Conservation (phyloP, 2,797 vertebrate species). For the Hypotaenidia philippensis region DNA sequence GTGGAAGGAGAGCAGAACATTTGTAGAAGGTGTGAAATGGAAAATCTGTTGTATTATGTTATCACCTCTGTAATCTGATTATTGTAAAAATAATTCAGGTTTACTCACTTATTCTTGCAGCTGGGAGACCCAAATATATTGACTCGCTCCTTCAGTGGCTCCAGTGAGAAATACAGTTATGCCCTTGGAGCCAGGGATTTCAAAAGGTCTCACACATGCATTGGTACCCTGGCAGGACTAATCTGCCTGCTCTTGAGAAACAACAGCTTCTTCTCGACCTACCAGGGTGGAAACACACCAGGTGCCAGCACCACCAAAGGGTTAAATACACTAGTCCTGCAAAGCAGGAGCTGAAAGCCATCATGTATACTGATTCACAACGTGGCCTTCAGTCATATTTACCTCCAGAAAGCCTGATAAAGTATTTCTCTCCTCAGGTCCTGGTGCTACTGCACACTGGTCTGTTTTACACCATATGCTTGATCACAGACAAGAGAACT, state of each 20-base stretch:
- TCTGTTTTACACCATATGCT: conserved; percentile 16
- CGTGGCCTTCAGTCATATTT: not conserved
- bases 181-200: conserved; percentile 14
- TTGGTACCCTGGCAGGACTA: not conserved
- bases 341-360: not conserved
- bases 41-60: not conserved
- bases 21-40: not conserved
- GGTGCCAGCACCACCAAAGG: not conserved
- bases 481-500: conserved; percentile 51
- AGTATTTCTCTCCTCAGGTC: not conserved
- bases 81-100: conserved; percentile 28
- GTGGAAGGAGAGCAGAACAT: not conserved
- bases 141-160: conserved; percentile 17
- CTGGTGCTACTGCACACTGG: not conserved
- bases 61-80: not conserved
- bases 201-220: not conserved
- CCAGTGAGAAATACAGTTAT: not conserved
- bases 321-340: not conserved
- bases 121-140: conserved; percentile 27
- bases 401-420: conserved; percentile 3
- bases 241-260: not conserved
- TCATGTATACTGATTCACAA: not conserved
- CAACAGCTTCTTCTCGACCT: not conserved
- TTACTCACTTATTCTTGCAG: conserved; percentile 36
- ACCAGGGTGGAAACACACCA: not conserved